Percentiles rank a stretch among this genome's conserved stretches.
Evolutionary conservation across 2,888 invertebrate genomes (phyloP).

Genomic region (Ephialtes manifestator): DNA sequence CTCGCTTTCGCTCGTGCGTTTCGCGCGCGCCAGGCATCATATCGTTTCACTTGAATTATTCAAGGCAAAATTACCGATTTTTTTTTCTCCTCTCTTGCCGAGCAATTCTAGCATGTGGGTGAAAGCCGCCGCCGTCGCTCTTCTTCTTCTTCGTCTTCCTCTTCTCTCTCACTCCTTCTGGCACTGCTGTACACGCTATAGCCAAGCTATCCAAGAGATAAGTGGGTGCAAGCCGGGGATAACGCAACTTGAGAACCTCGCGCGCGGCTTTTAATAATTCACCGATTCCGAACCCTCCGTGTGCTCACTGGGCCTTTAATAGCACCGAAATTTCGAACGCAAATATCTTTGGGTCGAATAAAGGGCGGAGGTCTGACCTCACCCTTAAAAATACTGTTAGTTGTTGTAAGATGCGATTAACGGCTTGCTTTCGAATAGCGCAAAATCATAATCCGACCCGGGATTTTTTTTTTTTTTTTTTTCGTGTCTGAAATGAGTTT

Average conservation of each 20-base stretch:
- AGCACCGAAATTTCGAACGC: constrained; percentile 2
- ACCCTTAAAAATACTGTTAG: no score
- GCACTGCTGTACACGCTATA: background rate
- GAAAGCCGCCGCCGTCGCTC: constrained; percentile 12
- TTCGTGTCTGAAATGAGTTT: no score
- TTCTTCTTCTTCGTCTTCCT: background rate
- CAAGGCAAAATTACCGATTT: constrained; percentile 60
- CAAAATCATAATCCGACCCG: no score
- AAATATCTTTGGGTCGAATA: no score
- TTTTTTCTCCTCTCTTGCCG: constrained; percentile 45
- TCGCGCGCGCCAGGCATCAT: constrained; percentile 17
- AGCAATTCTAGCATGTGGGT: constrained; percentile 32
- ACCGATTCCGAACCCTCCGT: constrained; percentile 25
- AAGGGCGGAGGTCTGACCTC: no score
- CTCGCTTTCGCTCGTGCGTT: constrained; percentile 24
- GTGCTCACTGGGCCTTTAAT: constrained; percentile 21
- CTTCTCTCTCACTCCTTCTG: constrained; percentile 10
- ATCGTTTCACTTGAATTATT: constrained; percentile 66
- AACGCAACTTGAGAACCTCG: constrained; percentile 25
- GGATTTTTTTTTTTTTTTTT: no score
- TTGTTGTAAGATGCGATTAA: no score
- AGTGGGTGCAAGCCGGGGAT: constrained; percentile 32
- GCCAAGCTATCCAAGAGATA: background rate
- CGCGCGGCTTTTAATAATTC: constrained; percentile 56
- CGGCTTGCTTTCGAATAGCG: no score